phyloP scores from a whole-genome alignment of 2,113 vertebrate genomes.

The Sinocyclocheilus rhinocerous region DNA sequence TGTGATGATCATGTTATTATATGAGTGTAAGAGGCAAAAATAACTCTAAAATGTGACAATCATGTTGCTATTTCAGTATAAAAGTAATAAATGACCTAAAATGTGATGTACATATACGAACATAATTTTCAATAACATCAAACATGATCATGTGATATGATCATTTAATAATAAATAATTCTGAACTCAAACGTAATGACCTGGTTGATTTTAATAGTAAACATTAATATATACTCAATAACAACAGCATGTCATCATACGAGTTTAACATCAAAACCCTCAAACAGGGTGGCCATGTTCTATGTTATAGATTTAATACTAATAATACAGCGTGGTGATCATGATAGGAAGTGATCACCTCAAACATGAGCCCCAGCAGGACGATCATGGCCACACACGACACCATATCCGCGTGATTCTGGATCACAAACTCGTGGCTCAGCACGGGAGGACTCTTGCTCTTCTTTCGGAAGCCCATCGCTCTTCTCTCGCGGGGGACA shows the following conservation, averaged over 20 bases:
- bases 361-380: conserved; percentile 74
- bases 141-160: background rate
- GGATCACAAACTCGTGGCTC: conserved; percentile 82
- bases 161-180: background rate
- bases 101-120: no score
- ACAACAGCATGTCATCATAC: background rate
- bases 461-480: conserved; percentile 80
- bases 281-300: background rate
- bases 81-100: no score
- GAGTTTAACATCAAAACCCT: background rate
- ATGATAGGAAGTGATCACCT: conserved; percentile 68
- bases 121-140: background rate
- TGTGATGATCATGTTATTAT: background rate
- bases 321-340: no score
- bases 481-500: background rate
- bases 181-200: background rate
- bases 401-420: conserved; percentile 78
- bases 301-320: background rate
- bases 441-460: conserved; percentile 76
- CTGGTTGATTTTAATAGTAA: background rate
- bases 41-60: background rate
- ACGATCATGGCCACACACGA: conserved; percentile 73
- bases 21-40: background rate
- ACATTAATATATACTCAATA: background rate
- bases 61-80: background rate